Conservation (phyloP, 2,888 invertebrate genomes). For the Drosophila helvetica region DNA sequence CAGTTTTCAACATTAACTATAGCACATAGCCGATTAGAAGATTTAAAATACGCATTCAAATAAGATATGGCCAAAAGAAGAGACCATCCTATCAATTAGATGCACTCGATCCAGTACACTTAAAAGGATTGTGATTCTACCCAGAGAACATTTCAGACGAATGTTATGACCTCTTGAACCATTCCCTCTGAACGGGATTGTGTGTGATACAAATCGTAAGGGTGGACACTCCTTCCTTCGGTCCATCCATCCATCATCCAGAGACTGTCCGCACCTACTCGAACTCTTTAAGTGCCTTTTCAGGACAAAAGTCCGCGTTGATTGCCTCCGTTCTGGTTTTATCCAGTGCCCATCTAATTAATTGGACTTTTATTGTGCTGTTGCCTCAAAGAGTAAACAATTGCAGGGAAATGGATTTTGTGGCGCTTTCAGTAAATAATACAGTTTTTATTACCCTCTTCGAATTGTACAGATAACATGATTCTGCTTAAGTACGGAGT, state of each 20-base stretch:
- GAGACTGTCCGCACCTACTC: not conserved
- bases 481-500: constrained; percentile 41
- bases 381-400: constrained; percentile 6
- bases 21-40: too few relatives aligned
- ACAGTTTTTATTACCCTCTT: constrained; percentile 54
- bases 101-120: too few relatives aligned
- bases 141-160: too few relatives aligned
- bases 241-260: constrained; percentile 30
- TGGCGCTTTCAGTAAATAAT: constrained; percentile 55
- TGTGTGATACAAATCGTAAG: too few relatives aligned
- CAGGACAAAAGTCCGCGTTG: constrained; percentile 54
- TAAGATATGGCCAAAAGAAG: too few relatives aligned
- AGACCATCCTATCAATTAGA: too few relatives aligned
- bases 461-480: constrained; percentile 43
- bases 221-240: not conserved
- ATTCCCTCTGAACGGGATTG: not conserved
- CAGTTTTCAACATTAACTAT: too few relatives aligned
- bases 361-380: constrained; percentile 38
- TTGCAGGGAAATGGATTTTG: constrained; percentile 12
- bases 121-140: too few relatives aligned
- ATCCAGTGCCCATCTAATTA: constrained; percentile 38
- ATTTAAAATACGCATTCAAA: too few relatives aligned
- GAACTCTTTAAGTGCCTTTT: constrained; percentile 66
- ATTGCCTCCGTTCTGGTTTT: constrained; percentile 13
- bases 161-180: not conserved